Conservation (phyloP, 2,797 vertebrate genomes). For the Schizopygopsis pylzovi region DNA sequence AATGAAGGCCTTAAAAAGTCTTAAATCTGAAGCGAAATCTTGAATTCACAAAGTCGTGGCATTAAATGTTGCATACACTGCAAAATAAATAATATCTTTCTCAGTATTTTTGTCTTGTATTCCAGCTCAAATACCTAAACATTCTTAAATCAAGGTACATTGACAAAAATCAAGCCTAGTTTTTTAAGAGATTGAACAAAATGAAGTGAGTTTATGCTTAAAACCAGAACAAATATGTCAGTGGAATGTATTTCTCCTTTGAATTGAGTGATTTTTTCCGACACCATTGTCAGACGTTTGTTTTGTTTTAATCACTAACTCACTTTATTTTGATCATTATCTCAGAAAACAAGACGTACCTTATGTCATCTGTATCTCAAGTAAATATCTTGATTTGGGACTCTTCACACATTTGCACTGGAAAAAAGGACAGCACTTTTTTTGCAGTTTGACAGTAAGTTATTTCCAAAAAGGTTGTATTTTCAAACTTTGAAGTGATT, state of each 20-base stretch:
- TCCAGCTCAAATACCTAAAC: neutral
- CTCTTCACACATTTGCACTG: neutral
- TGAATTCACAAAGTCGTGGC: neutral
- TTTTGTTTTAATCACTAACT: no score
- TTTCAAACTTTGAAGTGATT: neutral
- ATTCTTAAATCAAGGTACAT: neutral
- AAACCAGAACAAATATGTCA: no score
- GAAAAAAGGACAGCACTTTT: neutral
- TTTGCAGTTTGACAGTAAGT: neutral
- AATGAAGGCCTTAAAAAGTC: neutral
- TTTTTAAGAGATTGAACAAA: neutral
- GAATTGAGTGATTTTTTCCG: neutral
- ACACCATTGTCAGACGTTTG: neutral
- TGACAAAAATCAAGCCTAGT: neutral
- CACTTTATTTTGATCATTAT: neutral
- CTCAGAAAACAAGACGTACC: neutral
- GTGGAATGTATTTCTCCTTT: neutral
- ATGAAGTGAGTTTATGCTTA: no score
- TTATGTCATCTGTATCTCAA: neutral
- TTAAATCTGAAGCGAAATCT: neutral
- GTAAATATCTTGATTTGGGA: neutral
- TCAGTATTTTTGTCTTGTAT: neutral
- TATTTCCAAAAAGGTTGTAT: neutral
- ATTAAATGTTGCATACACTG: neutral
- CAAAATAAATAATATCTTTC: neutral